Evolutionary conservation across 2,888 invertebrate genomes (phyloP).

Genomic region (Apodemia hepburni): DNA sequence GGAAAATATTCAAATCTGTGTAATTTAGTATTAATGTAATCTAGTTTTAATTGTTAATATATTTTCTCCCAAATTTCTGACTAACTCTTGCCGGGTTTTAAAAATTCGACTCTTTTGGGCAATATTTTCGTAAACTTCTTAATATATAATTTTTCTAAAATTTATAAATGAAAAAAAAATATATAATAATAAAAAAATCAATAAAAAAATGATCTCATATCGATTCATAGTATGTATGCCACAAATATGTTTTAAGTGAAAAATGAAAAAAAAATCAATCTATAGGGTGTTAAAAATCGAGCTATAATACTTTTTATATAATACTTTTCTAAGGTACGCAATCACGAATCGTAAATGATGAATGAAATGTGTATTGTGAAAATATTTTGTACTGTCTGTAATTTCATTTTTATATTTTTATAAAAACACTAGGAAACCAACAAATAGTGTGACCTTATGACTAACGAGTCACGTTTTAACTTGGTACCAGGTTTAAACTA

Average conservation of each 20-base stretch:
- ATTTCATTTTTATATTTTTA: too few relatives aligned
- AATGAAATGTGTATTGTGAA: too few relatives aligned
- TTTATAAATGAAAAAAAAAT: conserved; percentile 33
- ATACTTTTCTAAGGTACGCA: too few relatives aligned
- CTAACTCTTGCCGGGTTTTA: conserved; percentile 35
- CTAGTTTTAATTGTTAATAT: conserved; percentile 26
- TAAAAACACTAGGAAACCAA: too few relatives aligned
- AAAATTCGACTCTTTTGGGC: conserved; percentile 38
- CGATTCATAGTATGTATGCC: conserved; percentile 20
- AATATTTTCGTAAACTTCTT: conserved; percentile 19
- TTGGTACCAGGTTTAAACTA: too few relatives aligned
- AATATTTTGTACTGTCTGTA: too few relatives aligned
- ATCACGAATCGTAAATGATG: too few relatives aligned
- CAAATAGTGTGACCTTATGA: too few relatives aligned
- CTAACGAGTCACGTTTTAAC: too few relatives aligned
- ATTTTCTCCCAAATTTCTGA: conserved; percentile 29
- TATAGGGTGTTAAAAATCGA: background rate
- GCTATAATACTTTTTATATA: too few relatives aligned
- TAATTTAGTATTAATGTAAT: conserved; percentile 30
- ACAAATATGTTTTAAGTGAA: conserved; percentile 18
- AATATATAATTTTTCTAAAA: conserved; percentile 22
- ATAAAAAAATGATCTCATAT: conserved; percentile 30
- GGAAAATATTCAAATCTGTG: background rate
- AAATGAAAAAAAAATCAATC: conserved; percentile 16
- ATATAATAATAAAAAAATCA: conserved; percentile 28